Conservation (phyloP, 1,140 invertebrate genomes). For the Drosophila pseudoobscura region DNA sequence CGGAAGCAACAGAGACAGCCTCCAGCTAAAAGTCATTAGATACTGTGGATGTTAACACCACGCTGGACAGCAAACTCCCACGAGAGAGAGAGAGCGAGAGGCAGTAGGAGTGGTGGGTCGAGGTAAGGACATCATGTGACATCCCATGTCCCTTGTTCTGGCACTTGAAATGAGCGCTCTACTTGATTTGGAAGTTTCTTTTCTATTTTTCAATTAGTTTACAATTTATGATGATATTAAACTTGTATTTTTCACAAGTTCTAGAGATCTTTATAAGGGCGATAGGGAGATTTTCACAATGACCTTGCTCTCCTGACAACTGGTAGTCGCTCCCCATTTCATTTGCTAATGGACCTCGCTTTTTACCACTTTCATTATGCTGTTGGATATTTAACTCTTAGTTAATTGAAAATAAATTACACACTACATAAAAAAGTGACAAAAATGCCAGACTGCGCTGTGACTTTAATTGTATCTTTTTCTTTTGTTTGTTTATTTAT, state of each 20-base stretch:
- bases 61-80: conserved; percentile 18
- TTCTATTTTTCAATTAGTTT: not conserved
- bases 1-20: conserved; percentile 47
- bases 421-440: no score
- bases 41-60: conserved; percentile 61
- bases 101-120: conserved; percentile 4
- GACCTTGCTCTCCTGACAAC: not conserved
- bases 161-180: conserved; percentile 20
- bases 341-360: conserved; percentile 50
- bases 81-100: conserved; percentile 1
- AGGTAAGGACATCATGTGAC: conserved; percentile 5
- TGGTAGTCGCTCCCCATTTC: conserved; percentile 14
- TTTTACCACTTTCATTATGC: not conserved
- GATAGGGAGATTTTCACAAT: not conserved
- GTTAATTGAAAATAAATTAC: not conserved
- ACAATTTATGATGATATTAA: no score
- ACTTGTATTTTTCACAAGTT: not conserved
- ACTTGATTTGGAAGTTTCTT: not conserved
- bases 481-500: no score
- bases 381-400: not conserved
- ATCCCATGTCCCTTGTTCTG: conserved; percentile 3
- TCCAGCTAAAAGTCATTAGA: conserved; percentile 75
- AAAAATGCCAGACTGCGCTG: no score
- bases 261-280: not conserved
- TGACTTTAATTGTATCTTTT: not conserved